phyloP scores from a whole-genome alignment of 2,113 vertebrate genomes.

The Heptranchias perlo region DNA sequence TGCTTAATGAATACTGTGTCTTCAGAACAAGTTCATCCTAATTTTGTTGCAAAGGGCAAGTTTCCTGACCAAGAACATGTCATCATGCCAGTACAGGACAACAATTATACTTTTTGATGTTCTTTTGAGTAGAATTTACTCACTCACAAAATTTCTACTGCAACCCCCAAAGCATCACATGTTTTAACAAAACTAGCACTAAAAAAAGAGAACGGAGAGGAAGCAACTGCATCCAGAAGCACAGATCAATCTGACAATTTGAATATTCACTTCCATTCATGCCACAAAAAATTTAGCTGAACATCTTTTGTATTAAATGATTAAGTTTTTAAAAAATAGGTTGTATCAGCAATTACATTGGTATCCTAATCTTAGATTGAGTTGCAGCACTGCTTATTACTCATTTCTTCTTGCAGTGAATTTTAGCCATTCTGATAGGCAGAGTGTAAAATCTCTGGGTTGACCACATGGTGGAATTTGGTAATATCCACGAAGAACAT shows the following conservation, averaged over 20 bases:
- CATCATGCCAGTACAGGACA: not conserved
- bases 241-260: not conserved
- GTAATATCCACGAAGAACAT: not conserved
- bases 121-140: not conserved
- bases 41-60: not conserved
- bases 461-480: not conserved
- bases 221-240: not conserved
- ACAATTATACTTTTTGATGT: not conserved
- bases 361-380: not conserved
- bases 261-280: not conserved
- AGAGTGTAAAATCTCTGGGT: not conserved
- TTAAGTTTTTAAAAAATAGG: too few relatives aligned
- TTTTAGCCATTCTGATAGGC: not conserved
- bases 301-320: not conserved
- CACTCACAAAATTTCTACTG: not conserved
- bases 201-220: not conserved
- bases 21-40: not conserved
- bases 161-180: not conserved
- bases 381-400: not conserved
- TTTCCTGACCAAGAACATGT: not conserved
- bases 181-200: too few relatives aligned
- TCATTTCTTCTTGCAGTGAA: not conserved
- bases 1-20: not conserved
- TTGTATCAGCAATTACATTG: not conserved
- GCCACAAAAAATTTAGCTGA: not conserved